phyloP scores from a whole-genome alignment of 2,888 invertebrate genomes.

The Melieria picta region DNA sequence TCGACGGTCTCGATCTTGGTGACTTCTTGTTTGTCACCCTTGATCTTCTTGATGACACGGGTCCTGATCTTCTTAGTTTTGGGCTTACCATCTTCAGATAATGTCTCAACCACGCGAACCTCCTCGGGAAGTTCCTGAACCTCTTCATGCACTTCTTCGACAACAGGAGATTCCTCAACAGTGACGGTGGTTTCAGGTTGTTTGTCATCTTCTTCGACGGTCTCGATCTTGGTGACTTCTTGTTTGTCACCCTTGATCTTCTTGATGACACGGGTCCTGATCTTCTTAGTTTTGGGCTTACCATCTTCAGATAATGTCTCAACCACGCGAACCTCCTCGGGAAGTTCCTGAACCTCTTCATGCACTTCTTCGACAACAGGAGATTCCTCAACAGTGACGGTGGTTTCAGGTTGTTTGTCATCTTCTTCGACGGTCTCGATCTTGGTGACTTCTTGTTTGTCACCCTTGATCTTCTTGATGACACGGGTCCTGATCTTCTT shows the following conservation, averaged over 20 bases:
- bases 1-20: slow-evolving; percentile 38
- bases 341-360: slow-evolving; percentile 29
- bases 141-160: slow-evolving; percentile 21
- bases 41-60: slow-evolving; percentile 33
- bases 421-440: slow-evolving; percentile 59
- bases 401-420: slow-evolving; percentile 62
- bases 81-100: slow-evolving; percentile 35
- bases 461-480: slow-evolving; percentile 57
- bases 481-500: slow-evolving; percentile 53
- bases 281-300: slow-evolving; percentile 32
- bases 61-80: slow-evolving; percentile 34
- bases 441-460: slow-evolving; percentile 62
- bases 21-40: slow-evolving; percentile 36
- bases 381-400: slow-evolving; percentile 40
- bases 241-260: slow-evolving; percentile 35
- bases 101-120: slow-evolving; percentile 23
- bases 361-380: slow-evolving; percentile 27
- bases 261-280: slow-evolving; percentile 35
- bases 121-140: slow-evolving; percentile 34
- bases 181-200: slow-evolving; percentile 38
- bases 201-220: slow-evolving; percentile 38
- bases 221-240: slow-evolving; percentile 38
- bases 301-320: slow-evolving; percentile 36
- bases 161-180: slow-evolving; percentile 25
- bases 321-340: slow-evolving; percentile 32